Percentiles rank a stretch among this genome's conserved stretches.
Evolutionary conservation across 92 coral and sea anemone species (phyloP).

Genomic region (Plumapathes pennacea): DNA sequence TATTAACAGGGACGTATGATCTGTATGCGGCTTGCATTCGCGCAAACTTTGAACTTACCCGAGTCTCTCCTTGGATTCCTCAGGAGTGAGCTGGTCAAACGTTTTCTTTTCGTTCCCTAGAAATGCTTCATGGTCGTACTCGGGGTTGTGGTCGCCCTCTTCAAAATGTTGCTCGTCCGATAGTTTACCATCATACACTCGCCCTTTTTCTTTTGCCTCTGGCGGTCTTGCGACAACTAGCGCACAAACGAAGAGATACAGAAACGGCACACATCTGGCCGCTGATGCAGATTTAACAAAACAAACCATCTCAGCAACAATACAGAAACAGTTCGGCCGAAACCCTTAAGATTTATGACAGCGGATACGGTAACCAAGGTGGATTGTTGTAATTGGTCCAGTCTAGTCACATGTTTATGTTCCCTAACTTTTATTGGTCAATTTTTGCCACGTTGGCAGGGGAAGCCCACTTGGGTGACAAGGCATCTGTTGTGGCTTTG

Average conservation of each 20-base stretch:
- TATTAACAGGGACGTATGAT: no score
- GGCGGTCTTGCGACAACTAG: conserved; percentile 72
- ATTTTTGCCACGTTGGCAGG: conserved; percentile 85
- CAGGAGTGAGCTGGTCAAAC: conserved; percentile 85
- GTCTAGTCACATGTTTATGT: conserved; percentile 37
- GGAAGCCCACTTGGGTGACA: no score
- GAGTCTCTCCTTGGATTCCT: conserved; percentile 84
- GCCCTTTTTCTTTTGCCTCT: conserved; percentile 64
- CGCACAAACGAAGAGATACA: no score
- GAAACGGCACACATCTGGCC: no score
- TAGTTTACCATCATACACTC: conserved; percentile 68
- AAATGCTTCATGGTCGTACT: conserved; percentile 96
- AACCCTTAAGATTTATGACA: conserved; percentile 5
- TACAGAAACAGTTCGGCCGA: not conserved
- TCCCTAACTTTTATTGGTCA: conserved; percentile 35
- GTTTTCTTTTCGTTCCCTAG: conserved; percentile 88
- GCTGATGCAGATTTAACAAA: no score
- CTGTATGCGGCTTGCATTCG: no score
- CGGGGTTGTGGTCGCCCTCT: conserved; percentile 80
- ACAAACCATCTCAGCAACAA: conserved; percentile 24
- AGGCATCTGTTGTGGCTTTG: no score
- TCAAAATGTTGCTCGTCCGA: conserved; percentile 88
- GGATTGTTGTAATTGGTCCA: conserved; percentile 47
- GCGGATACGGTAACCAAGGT: not conserved
- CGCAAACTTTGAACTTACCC: conserved; percentile 82